Conservation (phyloP, 2,888 invertebrate genomes). For the Mantis religiosa region DNA sequence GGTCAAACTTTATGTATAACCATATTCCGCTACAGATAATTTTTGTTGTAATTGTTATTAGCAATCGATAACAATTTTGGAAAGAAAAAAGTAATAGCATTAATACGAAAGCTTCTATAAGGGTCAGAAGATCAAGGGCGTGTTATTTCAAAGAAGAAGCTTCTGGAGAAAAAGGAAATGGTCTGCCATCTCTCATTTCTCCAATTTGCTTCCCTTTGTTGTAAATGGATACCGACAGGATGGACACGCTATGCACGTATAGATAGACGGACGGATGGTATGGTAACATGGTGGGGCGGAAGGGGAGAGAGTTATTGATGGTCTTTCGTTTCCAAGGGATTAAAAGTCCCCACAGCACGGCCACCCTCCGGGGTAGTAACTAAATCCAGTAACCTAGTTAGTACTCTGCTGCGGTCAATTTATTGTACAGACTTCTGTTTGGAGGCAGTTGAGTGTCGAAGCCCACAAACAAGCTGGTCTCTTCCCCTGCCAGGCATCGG, state of each 20-base stretch:
- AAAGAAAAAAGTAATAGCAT: too few species aligned
- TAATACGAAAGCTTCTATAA: too few species aligned
- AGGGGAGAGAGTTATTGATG: slow-evolving; percentile 13
- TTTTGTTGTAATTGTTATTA: too few species aligned
- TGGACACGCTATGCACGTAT: neutral
- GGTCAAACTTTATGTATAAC: too few species aligned
- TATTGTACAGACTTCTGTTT: slow-evolving; percentile 6
- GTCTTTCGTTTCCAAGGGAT: slow-evolving; percentile 15
- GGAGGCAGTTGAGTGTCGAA: neutral
- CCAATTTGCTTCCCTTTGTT: neutral
- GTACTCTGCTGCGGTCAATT: slow-evolving; percentile 8
- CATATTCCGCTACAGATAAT: too few species aligned
- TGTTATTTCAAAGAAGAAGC: neutral
- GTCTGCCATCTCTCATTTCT: neutral
- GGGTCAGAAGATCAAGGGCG: too few species aligned
- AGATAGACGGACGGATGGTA: neutral
- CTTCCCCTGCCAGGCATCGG: neutral
- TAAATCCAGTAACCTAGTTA: slow-evolving; percentile 23
- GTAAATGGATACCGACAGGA: neutral
- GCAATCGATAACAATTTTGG: too few species aligned
- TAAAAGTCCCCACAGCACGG: slow-evolving; percentile 7
- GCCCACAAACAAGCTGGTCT: neutral
- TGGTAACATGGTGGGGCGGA: neutral
- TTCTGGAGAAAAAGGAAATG: neutral
- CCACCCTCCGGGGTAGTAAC: slow-evolving; percentile 3